Evolutionary conservation across 2,797 vertebrate species (phyloP), one percentile per base, ranked within the genome.

Genomic region (Gobio occitaniae): DNA sequence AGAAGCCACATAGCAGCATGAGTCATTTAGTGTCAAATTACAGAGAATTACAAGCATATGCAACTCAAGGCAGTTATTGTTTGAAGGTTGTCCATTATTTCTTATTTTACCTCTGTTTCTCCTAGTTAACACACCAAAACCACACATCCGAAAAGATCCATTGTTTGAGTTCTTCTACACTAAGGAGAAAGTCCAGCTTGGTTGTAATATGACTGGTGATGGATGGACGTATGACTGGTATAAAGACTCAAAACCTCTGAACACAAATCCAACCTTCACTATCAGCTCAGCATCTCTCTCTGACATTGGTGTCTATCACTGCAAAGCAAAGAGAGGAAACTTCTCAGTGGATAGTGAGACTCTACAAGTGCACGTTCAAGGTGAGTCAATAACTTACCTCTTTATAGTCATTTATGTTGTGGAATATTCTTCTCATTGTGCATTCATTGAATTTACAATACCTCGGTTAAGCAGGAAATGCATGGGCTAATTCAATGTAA

Each of bases 221-320:
- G 80, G 54, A 21, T 82, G 80, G 80, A 11, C 16, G 15, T 82
- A 74, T 8, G 0, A 4, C 25, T 82, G 69, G 80, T 16, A 61
- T 5, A 48, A 82, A 74, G 41, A 2, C 3, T 36, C 16, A 32
- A 0, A 72, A 1, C 0, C 0, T 8, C 13, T 0, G 10, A 29
- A 1, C 21, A 41, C 1, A 56, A 11, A 47, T 71, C 1, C 36
- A 71, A 12, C 17, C 2, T 48, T 15, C 0, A 47, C 3, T 12
- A 81, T 81, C 15, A 2, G 1, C 10, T 72, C 80, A 9, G 68
- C 54, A 61, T 82, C 69, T 47, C 5, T 3, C 68, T 3, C 52
- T 56, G 2, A 82, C 68, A 21, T 68, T 6, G 68, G 69, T 47
- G 25, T 0, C 11, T 82, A 48, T 54, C 25, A 15, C 16, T 82